phyloP scores from a whole-genome alignment of 2,113 vertebrate species.

The Leptodactylus fuscus region DNA sequence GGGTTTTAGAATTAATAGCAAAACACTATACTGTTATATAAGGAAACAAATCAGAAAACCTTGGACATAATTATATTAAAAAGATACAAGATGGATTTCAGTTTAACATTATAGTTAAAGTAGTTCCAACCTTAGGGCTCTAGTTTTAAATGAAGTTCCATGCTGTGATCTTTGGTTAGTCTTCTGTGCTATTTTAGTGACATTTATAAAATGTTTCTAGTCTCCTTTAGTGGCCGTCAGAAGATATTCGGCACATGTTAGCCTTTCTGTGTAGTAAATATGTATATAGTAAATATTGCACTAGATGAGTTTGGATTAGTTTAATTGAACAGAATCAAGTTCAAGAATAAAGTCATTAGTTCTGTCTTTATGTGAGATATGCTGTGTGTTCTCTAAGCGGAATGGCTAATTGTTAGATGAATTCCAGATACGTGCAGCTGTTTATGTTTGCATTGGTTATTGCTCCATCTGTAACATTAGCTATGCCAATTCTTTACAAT shows the following conservation, averaged over 20 bases:
- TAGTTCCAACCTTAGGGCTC: not conserved
- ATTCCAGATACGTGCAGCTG: constrained; percentile 52
- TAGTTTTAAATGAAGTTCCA: not conserved
- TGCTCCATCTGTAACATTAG: constrained; percentile 54
- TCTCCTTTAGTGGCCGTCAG: not conserved
- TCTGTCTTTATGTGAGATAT: constrained; percentile 46
- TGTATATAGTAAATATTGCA: constrained; percentile 8
- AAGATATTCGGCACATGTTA: not conserved
- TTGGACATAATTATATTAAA: too few relatives aligned
- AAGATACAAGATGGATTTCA: not conserved
- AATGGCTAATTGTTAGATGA: constrained; percentile 54
- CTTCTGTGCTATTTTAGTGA: not conserved
- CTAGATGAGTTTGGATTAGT: not conserved
- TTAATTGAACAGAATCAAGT: constrained; percentile 12
- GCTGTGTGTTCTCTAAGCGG: constrained; percentile 13
- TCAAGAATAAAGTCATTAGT: constrained; percentile 31
- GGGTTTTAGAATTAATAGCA: too few relatives aligned
- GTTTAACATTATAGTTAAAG: not conserved
- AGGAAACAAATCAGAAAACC: too few relatives aligned
- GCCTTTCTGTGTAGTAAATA: not conserved
- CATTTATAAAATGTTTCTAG: not conserved
- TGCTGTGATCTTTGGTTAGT: not conserved
- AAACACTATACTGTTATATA: too few relatives aligned
- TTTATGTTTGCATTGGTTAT: constrained; percentile 55
- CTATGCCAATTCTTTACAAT: constrained; percentile 48